These are phyloP conservation scores for Philonicus albiceps DNA, from an alignment of 2,888 invertebrate genomes.

Conservation along the genomic window DNA sequence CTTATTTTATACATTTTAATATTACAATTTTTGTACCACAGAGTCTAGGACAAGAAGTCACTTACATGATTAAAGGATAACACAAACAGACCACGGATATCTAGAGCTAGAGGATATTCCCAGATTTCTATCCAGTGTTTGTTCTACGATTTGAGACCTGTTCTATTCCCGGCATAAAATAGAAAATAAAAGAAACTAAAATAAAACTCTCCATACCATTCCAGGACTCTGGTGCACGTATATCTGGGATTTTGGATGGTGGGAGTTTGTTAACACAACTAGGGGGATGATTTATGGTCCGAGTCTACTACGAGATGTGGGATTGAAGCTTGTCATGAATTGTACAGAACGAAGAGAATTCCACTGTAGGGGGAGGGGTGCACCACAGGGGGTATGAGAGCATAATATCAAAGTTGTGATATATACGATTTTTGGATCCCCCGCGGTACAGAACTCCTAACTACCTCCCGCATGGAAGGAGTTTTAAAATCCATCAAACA, in stretches of 20 bases:
- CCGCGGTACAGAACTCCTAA: not conserved
- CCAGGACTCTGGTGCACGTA: not conserved
- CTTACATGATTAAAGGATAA: conserved; percentile 13
- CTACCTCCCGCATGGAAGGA: not conserved
- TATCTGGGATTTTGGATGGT: not conserved
- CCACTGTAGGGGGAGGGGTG: not conserved
- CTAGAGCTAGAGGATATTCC: not conserved
- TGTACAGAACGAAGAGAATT: not conserved
- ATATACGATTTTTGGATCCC: not conserved
- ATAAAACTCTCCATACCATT: not conserved
- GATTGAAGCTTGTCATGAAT: conserved; percentile 23
- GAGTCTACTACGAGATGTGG: conserved; percentile 9
- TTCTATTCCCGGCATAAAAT: not conserved
- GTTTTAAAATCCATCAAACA: conserved; percentile 19
- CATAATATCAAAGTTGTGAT: conserved; percentile 18
- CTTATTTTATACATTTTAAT: not conserved
- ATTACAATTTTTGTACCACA: not conserved
- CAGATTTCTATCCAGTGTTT: not conserved
- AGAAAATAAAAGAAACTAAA: not conserved
- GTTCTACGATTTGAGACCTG: not conserved
- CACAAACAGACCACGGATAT: not conserved
- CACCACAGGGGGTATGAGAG: not conserved
- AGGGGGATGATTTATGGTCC: conserved; percentile 29
- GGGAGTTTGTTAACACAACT: conserved; percentile 23
- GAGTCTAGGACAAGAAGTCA: conserved; percentile 1